Base-by-base conservation (phyloP, 2,888 invertebrate genomes). In the Proisotoma minuta region DNA sequence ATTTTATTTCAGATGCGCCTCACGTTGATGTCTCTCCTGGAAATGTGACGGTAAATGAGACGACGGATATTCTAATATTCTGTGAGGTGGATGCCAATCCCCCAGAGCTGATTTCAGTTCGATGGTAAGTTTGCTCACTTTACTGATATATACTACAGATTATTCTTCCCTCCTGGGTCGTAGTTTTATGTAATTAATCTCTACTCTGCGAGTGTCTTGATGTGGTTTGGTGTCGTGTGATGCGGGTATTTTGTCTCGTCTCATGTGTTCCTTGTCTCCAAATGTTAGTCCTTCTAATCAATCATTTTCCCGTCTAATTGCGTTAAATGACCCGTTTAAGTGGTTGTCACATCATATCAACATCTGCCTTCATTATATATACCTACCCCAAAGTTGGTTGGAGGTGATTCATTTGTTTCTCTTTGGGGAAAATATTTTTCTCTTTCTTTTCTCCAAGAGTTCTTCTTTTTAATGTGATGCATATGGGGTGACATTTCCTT, bases 21-120 rank as follows among this genome's bases (percentile, higher is more conserved):
- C 86, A 90, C 61, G 89, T 93, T 2, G 82, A 81, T 60, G 85
- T 92, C 58, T 83, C 81, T 54, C 89, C 91, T 0, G 82, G 82
- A 28, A 88, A 88, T 76, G 83, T 88, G 67, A 88, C 89, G 0
- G 87, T 88, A 3, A 87, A 88, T 73, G 93, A 92, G 78, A 85
- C 86, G 15, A 82, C 84, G 34, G 85, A 87, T 71, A 83, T 89
- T 50, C 80, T 88, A 40, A 82, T 93, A 57, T 84, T 85, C 70
- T 93, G 93, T 78, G 84, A 85, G 74, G 92, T 91, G 77, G 86
- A 87, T 70, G 89, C 93, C 60, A 94, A 94, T 79, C 93, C 94
- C 0, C 87, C 89, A 24, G 84, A 87, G 10, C 80, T 93, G 29
- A 83, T 81, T 52, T 83, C 83, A 69, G 89, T 90, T 54, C 82